Evolutionary conservation across 2,888 invertebrate genomes (phyloP), one percentile per base, ranked within the genome.

Genomic region (Zeuzera pyrina): DNA sequence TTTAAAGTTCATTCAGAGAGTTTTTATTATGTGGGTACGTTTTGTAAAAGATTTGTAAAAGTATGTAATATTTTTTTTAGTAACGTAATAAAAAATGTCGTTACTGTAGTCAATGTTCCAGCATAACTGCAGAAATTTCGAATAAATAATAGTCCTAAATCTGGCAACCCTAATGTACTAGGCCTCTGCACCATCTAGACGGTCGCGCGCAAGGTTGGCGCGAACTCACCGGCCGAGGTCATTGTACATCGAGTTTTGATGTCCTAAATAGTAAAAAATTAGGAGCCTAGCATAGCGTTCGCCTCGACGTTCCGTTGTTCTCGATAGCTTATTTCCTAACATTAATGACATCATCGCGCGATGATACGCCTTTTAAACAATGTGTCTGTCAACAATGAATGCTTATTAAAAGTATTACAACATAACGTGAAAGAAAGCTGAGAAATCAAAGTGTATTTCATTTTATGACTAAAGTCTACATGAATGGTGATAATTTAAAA

Each of bases 161-260:
- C 19, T 19, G 19, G 19, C 19, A 19, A 19, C 5, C 19, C 8
- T 19, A 6, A 8, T 6, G 19, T 6, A 19, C 19, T 19, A 6
- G 19, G 5, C 8, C 5, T 19, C 19, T 19, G 5, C 8, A 8
- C 5, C 5, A 19, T 19, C 25, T 11, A 25, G 12, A 28, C 54
- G 51, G 43, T 45, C 57, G 50, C 48, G 50, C 45, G 57, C 70
- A 69, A 72, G 71, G 71, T 68, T 68, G 68, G 52, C 62, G 66
- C 64, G 67, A 67, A 57, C 67, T 49, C 61, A 53, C 51, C 21
- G 30, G 41, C 38, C 69, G 74, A 77, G 78, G 77, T 77, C 78
- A 70, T 60, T 72, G 76, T 60, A 77, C 72, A 72, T 55, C 51
- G 58, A 57, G 65, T 42, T 70, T 69, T 65, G 63, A 68, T 69